Conservation (phyloP, 2,888 invertebrate species). For the Hemicrepidius hirtus region DNA sequence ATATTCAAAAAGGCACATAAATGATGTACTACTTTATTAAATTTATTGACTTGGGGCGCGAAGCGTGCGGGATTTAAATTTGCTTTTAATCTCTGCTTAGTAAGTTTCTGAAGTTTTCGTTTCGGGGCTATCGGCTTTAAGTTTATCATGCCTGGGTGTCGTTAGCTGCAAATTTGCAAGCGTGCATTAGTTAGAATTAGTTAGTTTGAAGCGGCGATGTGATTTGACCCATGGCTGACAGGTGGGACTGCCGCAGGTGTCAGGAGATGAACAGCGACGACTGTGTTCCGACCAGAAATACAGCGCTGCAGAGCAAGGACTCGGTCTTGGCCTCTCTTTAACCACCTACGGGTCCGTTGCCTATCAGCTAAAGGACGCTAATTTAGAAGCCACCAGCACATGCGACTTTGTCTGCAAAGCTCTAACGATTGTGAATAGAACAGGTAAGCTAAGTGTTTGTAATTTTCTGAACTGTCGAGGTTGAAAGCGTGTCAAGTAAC, state of each 20-base stretch:
- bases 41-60: background rate
- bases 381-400: conserved; percentile 83
- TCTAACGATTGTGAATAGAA: conserved; percentile 82
- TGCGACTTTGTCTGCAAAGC: conserved; percentile 85
- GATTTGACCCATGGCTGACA: conserved; percentile 64
- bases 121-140: conserved; percentile 33
- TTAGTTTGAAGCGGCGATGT: conserved; percentile 50
- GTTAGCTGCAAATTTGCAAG: conserved; percentile 40
- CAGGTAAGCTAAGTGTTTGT: conserved; percentile 73
- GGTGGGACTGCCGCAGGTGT: conserved; percentile 76
- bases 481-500: no score
- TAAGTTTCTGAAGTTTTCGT: conserved; percentile 22
- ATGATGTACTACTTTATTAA: background rate
- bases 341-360: conserved; percentile 86
- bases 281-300: conserved; percentile 80
- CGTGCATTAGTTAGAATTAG: conserved; percentile 50
- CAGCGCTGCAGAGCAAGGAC: conserved; percentile 72
- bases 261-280: conserved; percentile 83
- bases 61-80: background rate
- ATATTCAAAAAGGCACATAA: no score
- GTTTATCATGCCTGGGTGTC: conserved; percentile 27
- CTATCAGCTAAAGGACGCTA: conserved; percentile 86
- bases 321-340: conserved; percentile 70
- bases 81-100: conserved; percentile 9
- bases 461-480: background rate